Conservation (phyloP, 92 coral and sea anemone species). For the Zoanthus solanderi region DNA sequence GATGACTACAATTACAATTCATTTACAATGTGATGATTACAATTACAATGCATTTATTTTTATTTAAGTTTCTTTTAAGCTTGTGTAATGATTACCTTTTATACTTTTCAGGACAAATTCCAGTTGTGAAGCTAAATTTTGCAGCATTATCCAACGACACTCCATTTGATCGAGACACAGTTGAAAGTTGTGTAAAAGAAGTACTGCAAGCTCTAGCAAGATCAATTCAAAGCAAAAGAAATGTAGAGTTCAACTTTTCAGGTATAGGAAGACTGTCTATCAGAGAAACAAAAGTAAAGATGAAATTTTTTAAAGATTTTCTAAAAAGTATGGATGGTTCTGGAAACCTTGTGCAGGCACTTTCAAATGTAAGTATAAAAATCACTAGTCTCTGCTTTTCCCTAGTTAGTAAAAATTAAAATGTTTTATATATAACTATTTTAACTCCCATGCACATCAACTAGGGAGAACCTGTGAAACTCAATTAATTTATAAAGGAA, state of each 20-base stretch:
- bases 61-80: too few species aligned
- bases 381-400: not conserved
- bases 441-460: too few species aligned
- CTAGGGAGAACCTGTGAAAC: too few species aligned
- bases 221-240: constrained; percentile 90
- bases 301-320: constrained; percentile 97
- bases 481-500: too few species aligned
- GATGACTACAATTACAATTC: too few species aligned
- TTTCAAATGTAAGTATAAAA: constrained; percentile 84
- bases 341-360: constrained; percentile 89
- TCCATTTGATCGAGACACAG: constrained; percentile 92
- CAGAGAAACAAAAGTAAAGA: constrained; percentile 93
- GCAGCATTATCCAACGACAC: constrained; percentile 88
- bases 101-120: constrained; percentile 84
- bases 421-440: too few species aligned
- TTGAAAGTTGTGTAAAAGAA: constrained; percentile 96
- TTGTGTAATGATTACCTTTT: not conserved
- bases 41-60: too few species aligned
- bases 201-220: constrained; percentile 94
- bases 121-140: constrained; percentile 92
- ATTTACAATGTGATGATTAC: too few species aligned
- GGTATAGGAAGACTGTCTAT: constrained; percentile 96
- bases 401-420: not conserved
- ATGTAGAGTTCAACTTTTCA: constrained; percentile 95
- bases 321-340: constrained; percentile 93